A percentile compares a stretch with the other conserved stretches of the same genome.
Evolutionary conservation across 53 echinoderm and acorn worm species (phyloP).

Genomic region (Paracentrotus lividus): DNA sequence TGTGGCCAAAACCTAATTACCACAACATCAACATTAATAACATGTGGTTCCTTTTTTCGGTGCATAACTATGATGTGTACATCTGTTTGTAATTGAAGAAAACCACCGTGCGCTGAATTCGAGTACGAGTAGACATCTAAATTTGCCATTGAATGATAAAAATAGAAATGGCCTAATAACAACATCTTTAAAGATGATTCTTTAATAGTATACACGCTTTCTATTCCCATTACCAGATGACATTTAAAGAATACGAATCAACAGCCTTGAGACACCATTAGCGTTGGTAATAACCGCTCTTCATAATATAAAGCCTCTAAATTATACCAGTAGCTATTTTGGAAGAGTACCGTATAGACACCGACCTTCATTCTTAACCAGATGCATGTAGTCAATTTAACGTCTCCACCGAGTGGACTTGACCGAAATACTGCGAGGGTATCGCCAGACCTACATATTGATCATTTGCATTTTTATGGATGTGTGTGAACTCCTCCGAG

Average conservation of each 20-base stretch:
- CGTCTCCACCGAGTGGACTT: background rate
- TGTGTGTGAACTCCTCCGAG: background rate
- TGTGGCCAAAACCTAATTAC: too few species aligned
- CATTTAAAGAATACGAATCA: background rate
- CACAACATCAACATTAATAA: too few species aligned
- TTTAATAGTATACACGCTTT: background rate
- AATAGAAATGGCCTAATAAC: background rate
- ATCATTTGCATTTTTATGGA: slow-evolving; percentile 10
- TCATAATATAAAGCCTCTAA: background rate
- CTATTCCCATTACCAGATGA: background rate
- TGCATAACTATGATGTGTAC: too few species aligned
- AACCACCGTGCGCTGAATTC: too few species aligned
- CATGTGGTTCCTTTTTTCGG: too few species aligned
- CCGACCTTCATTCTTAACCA: background rate
- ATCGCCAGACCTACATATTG: background rate
- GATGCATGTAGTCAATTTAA: slow-evolving; percentile 19
- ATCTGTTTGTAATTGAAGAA: too few species aligned
- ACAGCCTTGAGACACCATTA: background rate
- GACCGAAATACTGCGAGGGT: background rate
- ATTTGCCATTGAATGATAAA: background rate
- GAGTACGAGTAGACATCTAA: too few species aligned
- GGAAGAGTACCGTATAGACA: background rate
- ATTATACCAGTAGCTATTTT: background rate
- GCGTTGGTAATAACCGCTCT: background rate
- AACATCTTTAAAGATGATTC: background rate